Conservation (phyloP, 2,888 invertebrate genomes). For the Resseliella maxima region DNA sequence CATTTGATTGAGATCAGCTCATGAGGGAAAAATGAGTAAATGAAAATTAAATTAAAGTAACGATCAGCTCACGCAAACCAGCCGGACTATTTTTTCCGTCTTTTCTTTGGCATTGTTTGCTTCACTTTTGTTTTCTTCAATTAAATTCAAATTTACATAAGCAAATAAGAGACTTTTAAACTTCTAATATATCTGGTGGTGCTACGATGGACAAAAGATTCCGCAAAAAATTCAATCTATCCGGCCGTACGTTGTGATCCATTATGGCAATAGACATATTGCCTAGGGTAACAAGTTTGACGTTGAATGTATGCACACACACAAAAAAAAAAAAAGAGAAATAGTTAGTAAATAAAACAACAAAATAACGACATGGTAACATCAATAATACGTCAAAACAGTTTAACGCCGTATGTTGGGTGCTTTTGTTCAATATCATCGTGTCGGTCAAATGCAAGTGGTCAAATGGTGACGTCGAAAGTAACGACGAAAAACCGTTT, state of each 20-base stretch:
- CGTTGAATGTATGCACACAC: background rate
- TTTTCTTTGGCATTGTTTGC: too few relatives aligned
- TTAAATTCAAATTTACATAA: too few relatives aligned
- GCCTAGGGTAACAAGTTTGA: conserved; percentile 9
- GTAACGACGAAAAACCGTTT: background rate
- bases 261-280: too few relatives aligned
- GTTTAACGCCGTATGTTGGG: background rate
- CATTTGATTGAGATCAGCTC: background rate
- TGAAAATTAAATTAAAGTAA: background rate
- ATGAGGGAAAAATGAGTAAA: background rate
- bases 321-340: background rate
- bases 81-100: too few relatives aligned
- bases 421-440: conserved; percentile 37
- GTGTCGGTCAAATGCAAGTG: background rate
- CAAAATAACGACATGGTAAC: background rate
- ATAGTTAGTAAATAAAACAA: background rate
- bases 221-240: too few relatives aligned
- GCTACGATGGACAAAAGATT: too few relatives aligned
- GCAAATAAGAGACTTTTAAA: too few relatives aligned
- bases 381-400: conserved; percentile 49
- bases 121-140: too few relatives aligned
- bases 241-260: too few relatives aligned
- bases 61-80: too few relatives aligned
- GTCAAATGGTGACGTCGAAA: background rate
- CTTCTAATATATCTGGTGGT: too few relatives aligned